Evolutionary conservation across 2,797 vertebrate genomes (phyloP), one percentile per base, ranked within the genome.

Genomic region (Acropternis orthonyx): DNA sequence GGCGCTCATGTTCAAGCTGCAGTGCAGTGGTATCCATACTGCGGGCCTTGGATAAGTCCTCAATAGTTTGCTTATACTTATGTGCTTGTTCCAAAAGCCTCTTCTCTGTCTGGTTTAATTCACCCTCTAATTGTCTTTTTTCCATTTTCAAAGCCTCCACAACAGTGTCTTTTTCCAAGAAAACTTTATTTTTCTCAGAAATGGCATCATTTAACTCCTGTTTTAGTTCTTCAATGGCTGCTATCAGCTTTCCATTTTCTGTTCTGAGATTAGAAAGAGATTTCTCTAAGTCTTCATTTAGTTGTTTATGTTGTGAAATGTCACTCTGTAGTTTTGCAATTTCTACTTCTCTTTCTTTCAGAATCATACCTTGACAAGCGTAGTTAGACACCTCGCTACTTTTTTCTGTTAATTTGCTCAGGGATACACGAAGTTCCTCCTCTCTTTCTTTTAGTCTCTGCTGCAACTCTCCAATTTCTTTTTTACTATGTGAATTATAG

Each of bases 71-170:
- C 92, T 99, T 98, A 80, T 99, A 98, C 80, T 98, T 98, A 17
- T 80, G 97, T 2, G 97, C 92, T 96, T 99, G 98, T 62, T 99
- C 98, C 7, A 98, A 83, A 17, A 99, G 89, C 4, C 93, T 96
- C 83, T 92, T 98, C 96, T 99, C 98, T 2, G 95, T 44, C 92
- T 97, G 98, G 39, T 95, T 97, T 89, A 99, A 75, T 76, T 99
- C 98, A 0, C 30, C 92, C 94, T 99, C 99, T 15, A 99, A 83
- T 44, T 98, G 98, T 7, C 41, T 96, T 90, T 99, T 99, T 92
- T 99, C 99, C 85, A 98, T 95, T 97, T 98, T 99, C 67, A 99
- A 95, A 61, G 99, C 98, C 87, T 99, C 98, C 17, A 99, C 97
- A 14, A 98, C 86, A 21, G 98, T 98, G 52, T 98, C 98, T 94